A percentile compares a stretch with the other conserved stretches of the same genome.
These are phyloP conservation scores for Pteropus alecto DNA, from an alignment of 2,113 vertebrate genomes.

Conservation along the genomic window DNA sequence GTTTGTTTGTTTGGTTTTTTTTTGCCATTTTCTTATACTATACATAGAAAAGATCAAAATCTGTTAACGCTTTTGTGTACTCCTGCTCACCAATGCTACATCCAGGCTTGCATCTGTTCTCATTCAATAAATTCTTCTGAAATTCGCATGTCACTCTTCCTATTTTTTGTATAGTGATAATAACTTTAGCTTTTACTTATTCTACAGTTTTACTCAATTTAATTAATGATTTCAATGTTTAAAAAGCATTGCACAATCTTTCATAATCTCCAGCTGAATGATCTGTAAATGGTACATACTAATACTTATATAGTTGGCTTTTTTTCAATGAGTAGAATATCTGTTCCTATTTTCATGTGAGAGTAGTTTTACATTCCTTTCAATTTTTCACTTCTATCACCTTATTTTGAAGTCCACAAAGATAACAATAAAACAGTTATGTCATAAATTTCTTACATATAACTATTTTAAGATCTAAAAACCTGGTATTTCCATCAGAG, in stretches of 20 bases:
- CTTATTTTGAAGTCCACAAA: background rate
- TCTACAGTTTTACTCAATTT: background rate
- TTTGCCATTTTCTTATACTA: background rate
- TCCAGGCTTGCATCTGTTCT: background rate
- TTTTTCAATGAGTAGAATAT: background rate
- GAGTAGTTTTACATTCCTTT: background rate
- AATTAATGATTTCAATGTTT: background rate
- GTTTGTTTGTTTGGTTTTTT: too few species aligned
- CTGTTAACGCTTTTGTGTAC: too few species aligned
- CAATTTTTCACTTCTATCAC: background rate
- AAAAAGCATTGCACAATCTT: background rate
- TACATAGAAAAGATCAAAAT: background rate
- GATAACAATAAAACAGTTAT: background rate
- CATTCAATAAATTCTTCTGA: background rate
- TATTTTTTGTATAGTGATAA: background rate
- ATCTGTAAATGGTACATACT: background rate
- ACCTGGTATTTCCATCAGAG: background rate
- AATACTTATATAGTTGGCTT: background rate
- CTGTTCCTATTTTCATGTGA: background rate
- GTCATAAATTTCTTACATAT: background rate
- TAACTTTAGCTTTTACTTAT: background rate
- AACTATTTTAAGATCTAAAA: background rate
- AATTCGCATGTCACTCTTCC: background rate
- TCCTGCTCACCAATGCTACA: background rate
- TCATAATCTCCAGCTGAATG: background rate